These are phyloP conservation scores for Drosophila merina DNA, from an alignment of 2,888 invertebrate species.

Conservation along the genomic window DNA sequence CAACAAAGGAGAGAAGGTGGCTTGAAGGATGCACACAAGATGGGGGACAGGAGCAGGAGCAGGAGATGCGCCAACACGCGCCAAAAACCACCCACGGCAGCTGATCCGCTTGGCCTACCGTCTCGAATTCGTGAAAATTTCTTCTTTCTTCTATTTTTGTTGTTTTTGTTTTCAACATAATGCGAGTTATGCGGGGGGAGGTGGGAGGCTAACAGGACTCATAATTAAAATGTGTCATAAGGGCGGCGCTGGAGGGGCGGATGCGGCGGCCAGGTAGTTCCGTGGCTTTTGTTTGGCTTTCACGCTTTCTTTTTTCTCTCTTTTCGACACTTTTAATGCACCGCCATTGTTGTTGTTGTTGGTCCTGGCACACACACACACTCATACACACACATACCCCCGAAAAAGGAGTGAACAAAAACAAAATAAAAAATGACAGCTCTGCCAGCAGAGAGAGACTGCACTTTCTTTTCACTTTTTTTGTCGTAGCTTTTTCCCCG, in stretches of 20 bases:
- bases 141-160: constrained; percentile 25
- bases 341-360: constrained; percentile 4
- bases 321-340: constrained; percentile 37
- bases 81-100: constrained; percentile 27
- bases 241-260: constrained; percentile 5
- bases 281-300: constrained; percentile 39
- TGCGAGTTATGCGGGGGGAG: background rate
- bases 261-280: background rate
- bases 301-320: constrained; percentile 1
- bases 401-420: constrained; percentile 35
- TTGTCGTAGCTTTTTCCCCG: too few species aligned
- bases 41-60: background rate
- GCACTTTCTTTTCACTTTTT: background rate
- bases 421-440: constrained; percentile 35
- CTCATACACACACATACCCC: constrained; percentile 4
- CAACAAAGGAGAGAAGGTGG: background rate
- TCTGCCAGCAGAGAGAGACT: background rate
- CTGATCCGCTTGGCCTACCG: constrained; percentile 24
- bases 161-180: background rate
- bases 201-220: constrained; percentile 20
- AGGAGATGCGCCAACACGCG: constrained; percentile 1
- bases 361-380: constrained; percentile 17
- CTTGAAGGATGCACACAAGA: background rate
- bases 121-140: constrained; percentile 41
- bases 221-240: constrained; percentile 41